Evolutionary conservation across 2,888 invertebrate species (phyloP).

Genomic region (Labia minor): DNA sequence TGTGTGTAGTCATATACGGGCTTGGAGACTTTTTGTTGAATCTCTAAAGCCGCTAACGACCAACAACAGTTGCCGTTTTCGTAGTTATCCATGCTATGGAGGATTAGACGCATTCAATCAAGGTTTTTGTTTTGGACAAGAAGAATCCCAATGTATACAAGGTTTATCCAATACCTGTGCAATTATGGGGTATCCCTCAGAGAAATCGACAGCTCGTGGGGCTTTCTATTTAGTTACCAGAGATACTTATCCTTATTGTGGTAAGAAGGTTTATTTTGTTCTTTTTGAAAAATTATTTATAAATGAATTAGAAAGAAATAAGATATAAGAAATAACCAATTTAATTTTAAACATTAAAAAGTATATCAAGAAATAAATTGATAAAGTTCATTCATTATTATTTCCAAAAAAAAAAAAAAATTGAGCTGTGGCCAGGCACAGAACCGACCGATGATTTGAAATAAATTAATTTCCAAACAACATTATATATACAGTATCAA

Average conservation of each 20-base stretch:
- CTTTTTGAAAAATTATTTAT: no score
- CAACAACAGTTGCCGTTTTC: constrained; percentile 39
- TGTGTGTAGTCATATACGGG: constrained; percentile 48
- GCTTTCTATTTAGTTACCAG: constrained; percentile 45
- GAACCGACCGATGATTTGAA: no score
- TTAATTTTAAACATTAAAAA: no score
- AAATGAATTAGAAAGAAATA: no score
- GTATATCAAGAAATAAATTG: no score
- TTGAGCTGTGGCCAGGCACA: no score
- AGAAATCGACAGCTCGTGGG: constrained; percentile 39
- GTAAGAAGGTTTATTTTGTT: no score
- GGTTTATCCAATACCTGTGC: constrained; percentile 26
- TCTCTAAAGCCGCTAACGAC: constrained; percentile 34
- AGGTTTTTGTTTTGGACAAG: constrained; percentile 44
- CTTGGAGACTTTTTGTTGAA: constrained; percentile 44
- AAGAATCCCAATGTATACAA: constrained; percentile 28
- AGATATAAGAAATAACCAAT: no score
- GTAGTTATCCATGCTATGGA: constrained; percentile 43
- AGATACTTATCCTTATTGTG: constrained; percentile 43
- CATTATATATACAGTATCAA: no score
- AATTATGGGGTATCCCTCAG: constrained; percentile 33
- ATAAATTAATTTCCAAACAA: no score
- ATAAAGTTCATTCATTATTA: no score
- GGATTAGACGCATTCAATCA: constrained; percentile 40
- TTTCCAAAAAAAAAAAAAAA: no score